Evolutionary conservation across 2,113 vertebrate genomes (phyloP), one percentile per base, ranked within the genome.

Genomic region (Periophthalmus modestus): DNA sequence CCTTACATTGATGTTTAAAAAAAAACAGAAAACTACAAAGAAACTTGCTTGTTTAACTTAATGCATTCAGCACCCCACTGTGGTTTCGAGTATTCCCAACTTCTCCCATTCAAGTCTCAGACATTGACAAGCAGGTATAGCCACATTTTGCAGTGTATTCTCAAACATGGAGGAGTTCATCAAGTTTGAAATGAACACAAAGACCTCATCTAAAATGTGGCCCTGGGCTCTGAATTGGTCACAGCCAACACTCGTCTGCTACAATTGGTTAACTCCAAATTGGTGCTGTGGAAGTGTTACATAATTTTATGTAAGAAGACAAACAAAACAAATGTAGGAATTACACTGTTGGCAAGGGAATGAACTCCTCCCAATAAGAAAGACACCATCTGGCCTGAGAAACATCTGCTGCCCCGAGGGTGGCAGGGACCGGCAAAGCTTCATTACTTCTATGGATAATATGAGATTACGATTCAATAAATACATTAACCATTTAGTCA

Each of bases 361-460:
- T 68, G 67, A 74, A 63, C 73, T 72, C 74, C 62, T 73, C 69
- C 61, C 62, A 65, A 62, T 83, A 82, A 81, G 69, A 83, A 87
- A 78, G 78, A 79, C 82, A 89, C 86, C 93, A 94, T 94, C 92
- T 71, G 66, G 81, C 90, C 88, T 75, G 79, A 87, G 87, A 87
- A 91, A 91, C 92, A 95, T 94, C 93, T 95, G 93, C 83, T 90
- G 89, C 92, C 93, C 92, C 55, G 72, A 89, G 93, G 91, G 81
- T 82, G 72, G 69, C 70, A 78, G 80, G 69, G 83, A 88, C 84
- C 74, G 79, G 78, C 86, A 88, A 82, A 81, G 88, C 82, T 79
- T 74, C 80, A 83, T 88, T 88, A 83, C 75, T 86, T 71, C 69
- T 90, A 88, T 90, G 91, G 87, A 84, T 94, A 93, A 90, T 85